phyloP scores from a whole-genome alignment of 1,140 invertebrate genomes.

The Oscheius sp. region DNA sequence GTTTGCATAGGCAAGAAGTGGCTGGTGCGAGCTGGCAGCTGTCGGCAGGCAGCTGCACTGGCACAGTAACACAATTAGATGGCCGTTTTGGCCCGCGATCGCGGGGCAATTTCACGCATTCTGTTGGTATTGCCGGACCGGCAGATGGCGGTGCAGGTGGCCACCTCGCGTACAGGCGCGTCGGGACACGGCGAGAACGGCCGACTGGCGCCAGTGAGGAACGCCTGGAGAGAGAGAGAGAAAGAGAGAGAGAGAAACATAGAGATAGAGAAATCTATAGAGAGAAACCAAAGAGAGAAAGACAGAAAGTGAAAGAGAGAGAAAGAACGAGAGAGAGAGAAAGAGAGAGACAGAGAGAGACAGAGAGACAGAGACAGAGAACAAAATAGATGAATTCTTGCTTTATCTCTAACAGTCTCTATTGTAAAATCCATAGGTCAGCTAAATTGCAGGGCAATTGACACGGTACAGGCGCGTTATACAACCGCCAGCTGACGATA shows the following conservation, averaged over 20 bases:
- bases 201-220: background rate
- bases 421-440: background rate
- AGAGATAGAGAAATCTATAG: too few species aligned
- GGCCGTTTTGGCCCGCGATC: background rate
- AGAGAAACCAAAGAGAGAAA: too few species aligned
- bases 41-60: conserved; percentile 4
- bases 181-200: background rate
- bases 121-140: background rate
- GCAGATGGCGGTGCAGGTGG: conserved; percentile 5
- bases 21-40: background rate
- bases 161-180: background rate
- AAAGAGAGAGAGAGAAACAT: too few species aligned
- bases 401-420: background rate
- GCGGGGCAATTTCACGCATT: conserved; percentile 4
- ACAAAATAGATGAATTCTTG: too few species aligned
- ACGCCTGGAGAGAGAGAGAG: too few species aligned
- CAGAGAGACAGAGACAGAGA: too few species aligned
- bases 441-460: background rate
- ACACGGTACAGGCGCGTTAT: background rate
- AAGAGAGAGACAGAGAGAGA: too few species aligned
- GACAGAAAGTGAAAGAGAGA: too few species aligned
- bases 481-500: conserved; percentile 4
- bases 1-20: too few species aligned
- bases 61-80: conserved; percentile 11
- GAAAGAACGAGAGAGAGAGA: too few species aligned